Conservation (phyloP, 2,888 invertebrate species). For the Metallyticus violacea region DNA sequence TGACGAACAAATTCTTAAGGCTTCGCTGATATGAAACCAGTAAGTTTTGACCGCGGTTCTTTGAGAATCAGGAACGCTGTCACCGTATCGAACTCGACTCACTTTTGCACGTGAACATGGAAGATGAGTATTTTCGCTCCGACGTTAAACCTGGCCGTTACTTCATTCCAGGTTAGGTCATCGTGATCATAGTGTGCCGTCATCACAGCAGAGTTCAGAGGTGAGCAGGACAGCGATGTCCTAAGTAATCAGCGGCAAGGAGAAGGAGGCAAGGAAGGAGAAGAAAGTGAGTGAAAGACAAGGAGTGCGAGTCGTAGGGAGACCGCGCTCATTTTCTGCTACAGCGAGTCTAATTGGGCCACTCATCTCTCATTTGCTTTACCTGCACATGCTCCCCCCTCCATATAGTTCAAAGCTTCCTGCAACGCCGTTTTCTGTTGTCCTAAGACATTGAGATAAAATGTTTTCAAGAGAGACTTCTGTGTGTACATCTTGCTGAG, state of each 20-base stretch:
- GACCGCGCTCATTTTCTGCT: slow-evolving; percentile 41
- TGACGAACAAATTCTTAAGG: too few relatives aligned
- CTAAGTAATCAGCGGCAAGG: not conserved
- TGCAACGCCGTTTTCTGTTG: not conserved
- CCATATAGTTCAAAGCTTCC: too few relatives aligned
- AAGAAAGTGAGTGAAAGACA: not conserved
- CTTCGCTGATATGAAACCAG: too few relatives aligned
- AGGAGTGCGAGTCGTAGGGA: too few relatives aligned
- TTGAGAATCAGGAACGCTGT: too few relatives aligned
- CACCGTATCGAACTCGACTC: too few relatives aligned
- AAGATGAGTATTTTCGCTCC: not conserved
- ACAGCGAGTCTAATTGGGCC: slow-evolving; percentile 40
- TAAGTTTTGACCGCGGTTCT: too few relatives aligned
- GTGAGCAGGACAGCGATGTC: slow-evolving; percentile 8
- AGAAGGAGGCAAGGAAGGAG: not conserved
- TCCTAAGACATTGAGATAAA: not conserved
- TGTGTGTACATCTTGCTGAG: not conserved
- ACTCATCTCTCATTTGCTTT: slow-evolving; percentile 26
- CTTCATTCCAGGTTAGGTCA: slow-evolving; percentile 2
- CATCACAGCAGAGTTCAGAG: slow-evolving; percentile 8
- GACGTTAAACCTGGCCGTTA: not conserved
- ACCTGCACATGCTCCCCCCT: too few relatives aligned
- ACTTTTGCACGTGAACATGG: not conserved
- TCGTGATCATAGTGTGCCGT: not conserved
- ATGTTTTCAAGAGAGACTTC: not conserved